A percentile compares a stretch with the other conserved stretches of the same genome.
These are phyloP conservation scores for Ceyx melanurus DNA, from an alignment of 2,113 vertebrate species.

Conservation along the genomic window DNA sequence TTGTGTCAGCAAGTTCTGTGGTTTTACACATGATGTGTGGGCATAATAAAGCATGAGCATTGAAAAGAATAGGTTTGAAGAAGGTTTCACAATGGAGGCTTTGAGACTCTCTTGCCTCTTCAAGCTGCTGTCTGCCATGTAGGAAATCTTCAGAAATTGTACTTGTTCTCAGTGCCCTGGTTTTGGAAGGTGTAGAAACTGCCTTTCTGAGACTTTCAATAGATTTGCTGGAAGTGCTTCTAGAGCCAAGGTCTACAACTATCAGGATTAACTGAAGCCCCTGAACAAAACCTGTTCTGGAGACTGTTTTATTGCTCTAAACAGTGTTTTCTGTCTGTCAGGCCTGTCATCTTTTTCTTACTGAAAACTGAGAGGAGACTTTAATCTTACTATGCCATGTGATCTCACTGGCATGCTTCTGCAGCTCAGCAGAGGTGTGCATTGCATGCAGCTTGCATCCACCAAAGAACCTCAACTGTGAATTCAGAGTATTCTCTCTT, in stretches of 20 bases:
- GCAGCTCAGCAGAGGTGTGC: neutral
- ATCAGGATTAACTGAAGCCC: neutral
- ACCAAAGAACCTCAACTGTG: neutral
- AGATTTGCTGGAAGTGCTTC: neutral
- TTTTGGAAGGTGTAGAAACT: neutral
- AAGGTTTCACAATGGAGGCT: neutral
- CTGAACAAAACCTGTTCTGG: neutral
- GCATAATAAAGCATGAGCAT: neutral
- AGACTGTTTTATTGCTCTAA: neutral
- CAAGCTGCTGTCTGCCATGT: neutral
- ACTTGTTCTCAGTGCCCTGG: neutral
- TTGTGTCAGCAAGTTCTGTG: neutral
- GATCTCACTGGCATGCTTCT: neutral
- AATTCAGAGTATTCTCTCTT: neutral
- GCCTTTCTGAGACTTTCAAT: neutral
- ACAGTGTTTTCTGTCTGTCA: neutral
- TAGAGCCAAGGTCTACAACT: neutral
- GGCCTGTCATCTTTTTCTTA: rapidly evolving
- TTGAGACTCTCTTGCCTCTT: neutral
- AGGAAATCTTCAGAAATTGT: neutral
- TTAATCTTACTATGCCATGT: neutral
- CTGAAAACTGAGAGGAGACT: neutral
- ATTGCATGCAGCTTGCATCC: neutral
- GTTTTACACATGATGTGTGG: neutral
- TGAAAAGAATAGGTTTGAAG: neutral